These are phyloP conservation scores for Macrosoma leucophasiata DNA, from an alignment of 2,888 invertebrate genomes.

Conservation along the genomic window DNA sequence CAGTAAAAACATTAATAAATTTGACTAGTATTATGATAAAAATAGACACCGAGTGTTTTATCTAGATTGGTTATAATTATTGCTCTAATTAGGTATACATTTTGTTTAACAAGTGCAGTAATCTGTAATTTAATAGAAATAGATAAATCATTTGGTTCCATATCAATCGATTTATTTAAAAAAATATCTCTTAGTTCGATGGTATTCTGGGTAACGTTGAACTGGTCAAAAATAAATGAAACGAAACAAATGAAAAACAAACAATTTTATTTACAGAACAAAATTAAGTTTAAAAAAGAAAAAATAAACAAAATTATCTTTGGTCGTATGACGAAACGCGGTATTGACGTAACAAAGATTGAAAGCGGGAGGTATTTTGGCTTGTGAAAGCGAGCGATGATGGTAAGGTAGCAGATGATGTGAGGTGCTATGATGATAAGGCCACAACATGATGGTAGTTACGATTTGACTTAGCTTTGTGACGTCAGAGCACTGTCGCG, in stretches of 20 bases:
- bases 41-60: conserved; percentile 58
- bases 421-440: conserved; percentile 57
- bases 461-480: conserved; percentile 68
- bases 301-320: conserved; percentile 38
- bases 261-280: conserved; percentile 25
- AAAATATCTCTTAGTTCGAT: conserved; percentile 30
- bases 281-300: conserved; percentile 50
- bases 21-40: conserved; percentile 50
- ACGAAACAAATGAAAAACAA: conserved; percentile 28
- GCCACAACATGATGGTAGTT: conserved; percentile 56
- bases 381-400: conserved; percentile 56
- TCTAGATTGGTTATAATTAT: conserved; percentile 57
- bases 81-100: conserved; percentile 60
- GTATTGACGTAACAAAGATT: conserved; percentile 24
- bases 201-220: conserved; percentile 21
- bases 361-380: conserved; percentile 44
- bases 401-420: conserved; percentile 67
- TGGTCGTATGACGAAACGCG: conserved; percentile 33
- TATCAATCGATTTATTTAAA: conserved; percentile 33
- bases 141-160: conserved; percentile 52
- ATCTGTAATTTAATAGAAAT: conserved; percentile 25
- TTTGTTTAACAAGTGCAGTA: conserved; percentile 46
- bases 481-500: conserved; percentile 63
- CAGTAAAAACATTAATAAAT: conserved; percentile 49
- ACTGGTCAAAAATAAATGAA: no score